A percentile compares a stretch with the other conserved stretches of the same genome.
Conservation (phyloP, 2,113 vertebrate genomes). For the Cryptotis parvus region DNA sequence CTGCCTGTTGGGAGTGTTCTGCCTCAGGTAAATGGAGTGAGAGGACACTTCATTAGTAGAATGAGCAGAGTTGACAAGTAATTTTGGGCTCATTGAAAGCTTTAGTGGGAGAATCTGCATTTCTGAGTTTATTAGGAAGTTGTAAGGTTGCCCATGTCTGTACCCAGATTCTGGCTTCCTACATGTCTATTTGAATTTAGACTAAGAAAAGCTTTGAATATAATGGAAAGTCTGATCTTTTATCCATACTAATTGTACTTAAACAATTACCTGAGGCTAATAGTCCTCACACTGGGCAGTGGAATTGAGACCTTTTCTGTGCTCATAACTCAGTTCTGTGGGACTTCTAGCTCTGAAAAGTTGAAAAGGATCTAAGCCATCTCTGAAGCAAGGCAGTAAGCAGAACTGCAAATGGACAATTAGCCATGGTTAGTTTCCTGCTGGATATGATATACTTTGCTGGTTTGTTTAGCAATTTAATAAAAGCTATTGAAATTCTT, state of each 20-base stretch:
- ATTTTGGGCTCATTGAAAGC: not conserved
- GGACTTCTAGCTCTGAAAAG: not conserved
- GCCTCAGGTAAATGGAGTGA: not conserved
- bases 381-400: not conserved
- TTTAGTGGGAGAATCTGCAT: not conserved
- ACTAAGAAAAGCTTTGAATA: not conserved
- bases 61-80: not conserved
- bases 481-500: not conserved
- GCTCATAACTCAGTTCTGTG: not conserved
- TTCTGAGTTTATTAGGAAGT: not conserved
- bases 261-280: not conserved
- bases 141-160: too few relatives aligned
- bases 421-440: not conserved
- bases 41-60: not conserved
- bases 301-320: not conserved
- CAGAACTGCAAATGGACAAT: not conserved
- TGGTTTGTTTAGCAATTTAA: not conserved
- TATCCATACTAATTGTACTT: not conserved
- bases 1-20: not conserved
- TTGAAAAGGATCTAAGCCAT: not conserved
- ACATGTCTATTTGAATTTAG: not conserved
- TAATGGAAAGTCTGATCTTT: not conserved
- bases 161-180: not conserved
- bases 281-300: not conserved
- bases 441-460: not conserved